phyloP scores from a whole-genome alignment of 2,113 vertebrate genomes.

The Limnothrissa miodon region DNA sequence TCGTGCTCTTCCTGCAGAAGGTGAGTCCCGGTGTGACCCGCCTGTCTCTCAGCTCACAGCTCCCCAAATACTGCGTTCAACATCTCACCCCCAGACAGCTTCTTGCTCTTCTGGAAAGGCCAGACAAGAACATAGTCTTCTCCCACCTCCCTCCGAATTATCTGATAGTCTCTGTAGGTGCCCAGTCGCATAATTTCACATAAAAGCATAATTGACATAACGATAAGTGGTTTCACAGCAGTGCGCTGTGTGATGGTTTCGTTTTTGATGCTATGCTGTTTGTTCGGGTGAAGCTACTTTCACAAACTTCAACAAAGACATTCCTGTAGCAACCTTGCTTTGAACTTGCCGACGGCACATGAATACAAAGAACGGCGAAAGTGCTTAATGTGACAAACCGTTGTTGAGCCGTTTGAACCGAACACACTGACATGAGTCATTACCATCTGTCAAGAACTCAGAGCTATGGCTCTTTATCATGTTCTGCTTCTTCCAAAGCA shows the following conservation, averaged over 20 bases:
- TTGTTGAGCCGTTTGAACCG: neutral
- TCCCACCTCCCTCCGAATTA: neutral
- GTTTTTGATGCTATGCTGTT: neutral
- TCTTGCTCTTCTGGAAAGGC: neutral
- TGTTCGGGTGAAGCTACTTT: neutral
- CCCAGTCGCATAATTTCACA: neutral
- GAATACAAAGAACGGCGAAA: neutral
- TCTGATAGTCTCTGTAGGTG: neutral
- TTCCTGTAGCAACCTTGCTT: neutral
- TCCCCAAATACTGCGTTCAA: neutral
- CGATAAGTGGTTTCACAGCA: neutral
- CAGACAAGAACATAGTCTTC: neutral
- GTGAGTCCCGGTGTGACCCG: conserved; percentile 58
- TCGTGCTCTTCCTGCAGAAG: conserved; percentile 97
- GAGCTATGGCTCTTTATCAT: neutral
- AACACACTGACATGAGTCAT: neutral
- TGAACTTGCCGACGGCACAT: neutral
- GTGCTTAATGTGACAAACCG: neutral
- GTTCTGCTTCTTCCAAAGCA: neutral
- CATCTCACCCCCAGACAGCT: neutral
- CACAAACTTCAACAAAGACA: neutral
- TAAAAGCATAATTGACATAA: neutral
- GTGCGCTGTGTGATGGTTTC: neutral
- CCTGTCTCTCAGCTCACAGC: neutral
- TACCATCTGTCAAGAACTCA: neutral